Evolutionary conservation across 2,888 invertebrate genomes (phyloP), one percentile per base, ranked within the genome.

Genomic region (Cerceris ruficornis): DNA sequence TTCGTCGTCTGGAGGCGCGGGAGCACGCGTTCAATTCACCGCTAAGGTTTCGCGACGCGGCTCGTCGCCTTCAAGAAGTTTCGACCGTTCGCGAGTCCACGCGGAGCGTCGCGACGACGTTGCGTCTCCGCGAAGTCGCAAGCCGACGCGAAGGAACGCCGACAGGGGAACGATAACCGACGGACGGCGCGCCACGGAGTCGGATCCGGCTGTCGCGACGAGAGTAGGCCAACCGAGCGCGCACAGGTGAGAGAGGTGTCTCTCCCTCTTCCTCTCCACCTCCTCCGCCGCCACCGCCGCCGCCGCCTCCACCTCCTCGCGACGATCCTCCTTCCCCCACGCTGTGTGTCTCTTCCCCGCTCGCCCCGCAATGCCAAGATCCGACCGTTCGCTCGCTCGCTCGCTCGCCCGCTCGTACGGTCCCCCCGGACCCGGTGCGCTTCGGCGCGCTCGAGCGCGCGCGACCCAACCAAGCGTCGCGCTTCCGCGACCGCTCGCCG

Each of bases 151-250:
- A 43, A 50, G 17, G 0, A n/a, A 28, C 13, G 11, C 11, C 39
- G 52, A 46, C 41, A 54, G 58, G 46, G 43, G 42, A 52, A 59
- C 61, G 57, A 60, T 46, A 43, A 28, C 28, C 72, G 52, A 52
- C 14, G 68, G 71, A 59, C 69, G 59, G 67, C 57, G 43, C 39
- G 46, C 57, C 81, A 81, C 84, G 66, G 81, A 62, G 81, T 79
- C 70, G 83, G 82, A 86, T 81, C 84, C 80, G 81, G 79, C 77
- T 75, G 82, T 75, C 69, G 74, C 77, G 76, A 75, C 74, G 80
- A 79, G 82, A 89, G 88, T 88, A 88, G 89, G 90, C 88, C 85
- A 86, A 87, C 86, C 84, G 87, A 88, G 87, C 86, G 86, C 85
- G 84, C 83, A 84, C 90, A 90, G 90, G 90, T 90, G 90, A 89